Base-by-base conservation (phyloP, 2,113 vertebrate species). In the Catharus minimus region DNA sequence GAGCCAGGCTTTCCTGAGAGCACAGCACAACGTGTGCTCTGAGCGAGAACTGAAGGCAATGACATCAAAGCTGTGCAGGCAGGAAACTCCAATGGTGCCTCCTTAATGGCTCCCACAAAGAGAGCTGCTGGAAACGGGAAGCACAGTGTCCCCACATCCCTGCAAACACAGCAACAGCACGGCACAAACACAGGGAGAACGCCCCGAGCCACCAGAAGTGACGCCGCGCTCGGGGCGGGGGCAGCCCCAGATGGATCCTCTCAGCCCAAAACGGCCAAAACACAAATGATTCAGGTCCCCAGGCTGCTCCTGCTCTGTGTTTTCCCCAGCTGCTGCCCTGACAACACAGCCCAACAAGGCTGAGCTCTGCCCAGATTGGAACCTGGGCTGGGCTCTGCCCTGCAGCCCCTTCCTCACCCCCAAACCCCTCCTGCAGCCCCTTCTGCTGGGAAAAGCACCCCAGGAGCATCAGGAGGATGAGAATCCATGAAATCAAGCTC, bases 241-340 rank as follows among this genome's bases (percentile, higher is more conserved):
- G 30, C 71, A 44, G 65, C 28, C 47, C 75, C 92, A 95, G 91
- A 94, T 57, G 74, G 84, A 95, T 89, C 19, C 58, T 91, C 75
- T 92, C 73, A 62, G 68, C 30, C 72, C 85, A 5, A 28, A 32
- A 80, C 41, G 82, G 87, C 95, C 91, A 22, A 17, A 95, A 76
- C 44, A 64, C 41, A 87, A 95, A 44, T 83, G 83, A 94, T 88
- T 96, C 95, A 95, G 15, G 27, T 83, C 90, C 88, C 94, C 65
- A 43, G 55, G 92, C 86, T 22, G 53, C 65, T 86, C 36, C 66
- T 84, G 69, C 68, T 92, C 74, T 2, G 33, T 92, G 96, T 79
- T 95, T 91, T 95, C 76, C 88, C 75, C 92, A 82, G 94, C 96
- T 97, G 96, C 90, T 95, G 57, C 94, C 95, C 94, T 96, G 93